phyloP scores from a whole-genome alignment of 2,113 vertebrate species.

The Periophthalmodon schlosseri region DNA sequence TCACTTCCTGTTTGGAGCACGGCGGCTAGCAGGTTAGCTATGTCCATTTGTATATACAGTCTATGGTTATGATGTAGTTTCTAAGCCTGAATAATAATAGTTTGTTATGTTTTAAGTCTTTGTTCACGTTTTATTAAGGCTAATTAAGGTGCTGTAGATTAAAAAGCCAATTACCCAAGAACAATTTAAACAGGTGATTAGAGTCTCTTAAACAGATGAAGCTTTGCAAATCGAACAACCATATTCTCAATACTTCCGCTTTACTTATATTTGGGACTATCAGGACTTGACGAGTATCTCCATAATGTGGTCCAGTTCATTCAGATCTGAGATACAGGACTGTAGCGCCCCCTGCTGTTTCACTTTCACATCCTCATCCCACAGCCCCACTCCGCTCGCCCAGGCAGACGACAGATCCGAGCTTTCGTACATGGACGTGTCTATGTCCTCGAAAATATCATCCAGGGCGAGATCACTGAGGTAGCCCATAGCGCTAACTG shows the following conservation, averaged over 20 bases:
- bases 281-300: slow-evolving; percentile 85
- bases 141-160: no score
- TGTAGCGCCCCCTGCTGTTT: slow-evolving; percentile 74
- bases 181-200: no score
- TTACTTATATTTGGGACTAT: slow-evolving; percentile 4
- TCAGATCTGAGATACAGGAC: slow-evolving; percentile 83
- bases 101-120: no score
- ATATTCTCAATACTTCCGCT: slow-evolving; percentile 1
- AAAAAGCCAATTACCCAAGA: no score
- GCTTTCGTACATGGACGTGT: slow-evolving; percentile 88
- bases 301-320: slow-evolving; percentile 89
- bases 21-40: no score
- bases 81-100: no score
- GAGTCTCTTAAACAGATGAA: neutral
- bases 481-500: slow-evolving; percentile 83
- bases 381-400: slow-evolving; percentile 54
- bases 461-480: slow-evolving; percentile 85
- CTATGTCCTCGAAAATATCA: slow-evolving; percentile 88
- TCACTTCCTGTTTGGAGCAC: no score
- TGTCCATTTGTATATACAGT: no score
- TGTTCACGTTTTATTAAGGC: no score
- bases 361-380: slow-evolving; percentile 77
- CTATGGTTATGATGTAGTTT: no score
- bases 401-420: slow-evolving; percentile 79
- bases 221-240: slow-evolving; percentile 12